A percentile compares a stretch with the other conserved stretches of the same genome.
Evolutionary conservation across 2,888 invertebrate species (phyloP).

Genomic region (Ischnura elegans): DNA sequence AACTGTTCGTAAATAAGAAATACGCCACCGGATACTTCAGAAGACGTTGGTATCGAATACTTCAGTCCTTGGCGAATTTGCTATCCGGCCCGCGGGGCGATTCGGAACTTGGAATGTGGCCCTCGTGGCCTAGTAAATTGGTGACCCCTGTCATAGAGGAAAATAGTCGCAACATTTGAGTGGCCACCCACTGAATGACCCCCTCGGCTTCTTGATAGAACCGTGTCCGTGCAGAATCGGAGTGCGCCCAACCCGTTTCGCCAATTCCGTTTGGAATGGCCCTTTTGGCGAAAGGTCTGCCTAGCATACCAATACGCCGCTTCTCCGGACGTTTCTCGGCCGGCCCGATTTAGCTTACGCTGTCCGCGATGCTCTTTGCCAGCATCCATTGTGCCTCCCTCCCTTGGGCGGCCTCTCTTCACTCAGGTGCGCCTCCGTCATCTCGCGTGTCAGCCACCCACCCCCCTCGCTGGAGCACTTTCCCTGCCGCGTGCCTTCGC

Average conservation of each 20-base stretch:
- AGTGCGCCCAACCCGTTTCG: not conserved
- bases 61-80: too few relatives aligned
- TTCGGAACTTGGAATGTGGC: too few relatives aligned
- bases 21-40: too few relatives aligned
- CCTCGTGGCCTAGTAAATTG: too few relatives aligned
- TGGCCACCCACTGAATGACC: too few relatives aligned
- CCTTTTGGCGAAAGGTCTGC: not conserved
- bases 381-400: not conserved
- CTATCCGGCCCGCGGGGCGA: too few relatives aligned
- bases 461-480: constrained; percentile 28
- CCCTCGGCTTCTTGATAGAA: too few relatives aligned
- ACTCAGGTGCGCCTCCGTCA: not conserved
- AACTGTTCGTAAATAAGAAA: too few relatives aligned
- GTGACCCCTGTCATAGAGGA: too few relatives aligned
- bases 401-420: not conserved
- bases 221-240: too few relatives aligned
- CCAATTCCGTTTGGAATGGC: not conserved
- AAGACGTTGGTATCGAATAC: too few relatives aligned
- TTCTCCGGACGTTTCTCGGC: not conserved
- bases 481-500: constrained; percentile 61
- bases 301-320: not conserved
- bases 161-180: too few relatives aligned
- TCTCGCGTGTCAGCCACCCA: not conserved
- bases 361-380: not conserved
- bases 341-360: not conserved